Conservation (phyloP, 1,140 invertebrate genomes). For the Listronotus oregonensis region DNA sequence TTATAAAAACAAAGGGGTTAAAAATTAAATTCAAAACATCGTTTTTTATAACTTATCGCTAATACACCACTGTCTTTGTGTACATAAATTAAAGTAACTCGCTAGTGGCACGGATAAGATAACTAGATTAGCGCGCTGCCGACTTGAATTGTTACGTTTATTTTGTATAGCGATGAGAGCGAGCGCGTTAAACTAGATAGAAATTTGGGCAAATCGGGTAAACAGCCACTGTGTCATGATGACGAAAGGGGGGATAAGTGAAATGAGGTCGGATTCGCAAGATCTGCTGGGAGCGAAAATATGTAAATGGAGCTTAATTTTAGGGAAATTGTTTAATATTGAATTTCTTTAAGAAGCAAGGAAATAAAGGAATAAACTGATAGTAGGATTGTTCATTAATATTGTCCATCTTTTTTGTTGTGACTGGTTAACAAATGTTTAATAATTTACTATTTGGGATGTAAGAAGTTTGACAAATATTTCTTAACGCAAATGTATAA, state of each 20-base stretch:
- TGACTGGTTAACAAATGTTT: too few relatives aligned
- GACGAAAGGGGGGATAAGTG: slow-evolving; percentile 15
- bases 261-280: slow-evolving; percentile 13
- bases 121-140: slow-evolving; percentile 34
- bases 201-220: slow-evolving; percentile 38
- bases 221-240: slow-evolving; percentile 35
- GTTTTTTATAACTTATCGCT: neutral
- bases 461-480: too few relatives aligned
- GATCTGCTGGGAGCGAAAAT: slow-evolving; percentile 5
- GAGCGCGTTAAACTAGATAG: slow-evolving; percentile 33
- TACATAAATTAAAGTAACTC: slow-evolving; percentile 32
- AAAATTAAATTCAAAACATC: too few relatives aligned
- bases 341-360: slow-evolving; percentile 8
- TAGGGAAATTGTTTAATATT: slow-evolving; percentile 26
- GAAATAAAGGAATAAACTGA: slow-evolving; percentile 1
- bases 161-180: slow-evolving; percentile 29
- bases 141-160: slow-evolving; percentile 36
- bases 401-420: too few relatives aligned
- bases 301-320: slow-evolving; percentile 30
- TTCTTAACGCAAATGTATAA: too few relatives aligned
- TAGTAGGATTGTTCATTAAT: neutral
- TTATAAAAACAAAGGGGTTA: neutral
- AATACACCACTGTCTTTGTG: slow-evolving; percentile 12
- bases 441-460: too few relatives aligned
- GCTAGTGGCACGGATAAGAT: slow-evolving; percentile 29